Conservation (phyloP, 2,797 vertebrate genomes). For the Hipposideros larvatus region DNA sequence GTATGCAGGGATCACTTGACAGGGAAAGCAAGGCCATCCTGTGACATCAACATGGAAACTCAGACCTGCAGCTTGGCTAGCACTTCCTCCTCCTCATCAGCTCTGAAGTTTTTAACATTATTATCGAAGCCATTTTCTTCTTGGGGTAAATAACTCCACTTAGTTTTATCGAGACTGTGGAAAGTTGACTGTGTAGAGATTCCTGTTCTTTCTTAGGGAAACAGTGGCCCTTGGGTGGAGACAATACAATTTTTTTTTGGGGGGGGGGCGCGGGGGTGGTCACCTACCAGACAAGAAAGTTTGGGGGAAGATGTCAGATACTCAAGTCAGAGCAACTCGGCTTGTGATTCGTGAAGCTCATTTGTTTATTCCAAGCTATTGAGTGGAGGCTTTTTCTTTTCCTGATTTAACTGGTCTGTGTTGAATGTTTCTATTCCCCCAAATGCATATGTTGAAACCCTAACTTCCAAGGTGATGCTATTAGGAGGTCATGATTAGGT, state of each 20-base stretch:
- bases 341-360: not conserved
- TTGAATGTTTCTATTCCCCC: not conserved
- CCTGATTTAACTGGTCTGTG: not conserved
- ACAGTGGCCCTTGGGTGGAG: not conserved
- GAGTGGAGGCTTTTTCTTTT: not conserved
- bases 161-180: not conserved
- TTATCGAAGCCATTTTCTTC: not conserved
- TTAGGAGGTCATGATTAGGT: not conserved
- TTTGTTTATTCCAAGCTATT: not conserved
- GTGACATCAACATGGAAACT: not conserved
- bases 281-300: not conserved
- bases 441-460: not conserved
- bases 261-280: not conserved
- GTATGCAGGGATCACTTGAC: not conserved
- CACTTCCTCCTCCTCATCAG: not conserved
- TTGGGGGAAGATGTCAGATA: not conserved
- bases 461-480: not conserved
- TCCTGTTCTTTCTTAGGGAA: not conserved
- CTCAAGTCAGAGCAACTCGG: not conserved
- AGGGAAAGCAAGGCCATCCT: no score
- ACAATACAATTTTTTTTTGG: not conserved
- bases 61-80: not conserved
- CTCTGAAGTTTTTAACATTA: not conserved
- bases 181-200: not conserved
- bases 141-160: not conserved